phyloP scores from a whole-genome alignment of 2,888 invertebrate species.

The Hofmannophila pseudospretella region DNA sequence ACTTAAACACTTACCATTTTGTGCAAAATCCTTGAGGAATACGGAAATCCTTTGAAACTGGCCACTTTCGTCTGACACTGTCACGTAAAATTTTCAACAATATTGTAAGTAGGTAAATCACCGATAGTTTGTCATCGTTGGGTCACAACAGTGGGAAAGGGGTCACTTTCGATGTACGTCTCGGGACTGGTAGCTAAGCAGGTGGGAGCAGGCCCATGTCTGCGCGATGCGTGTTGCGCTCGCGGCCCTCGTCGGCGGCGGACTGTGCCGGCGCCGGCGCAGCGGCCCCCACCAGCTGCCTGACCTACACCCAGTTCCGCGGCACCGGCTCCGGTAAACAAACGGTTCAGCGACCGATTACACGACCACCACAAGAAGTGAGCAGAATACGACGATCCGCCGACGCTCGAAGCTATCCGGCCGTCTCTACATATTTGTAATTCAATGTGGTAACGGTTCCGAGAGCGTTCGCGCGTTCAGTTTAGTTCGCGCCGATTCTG shows the following conservation, averaged over 20 bases:
- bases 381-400: slow-evolving; percentile 39
- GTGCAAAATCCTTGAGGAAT: slow-evolving; percentile 26
- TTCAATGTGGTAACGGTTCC: slow-evolving; percentile 68
- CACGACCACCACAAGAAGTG: slow-evolving; percentile 17
- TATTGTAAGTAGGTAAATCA: slow-evolving; percentile 36
- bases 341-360: slow-evolving; percentile 76
- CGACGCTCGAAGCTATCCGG: slow-evolving; percentile 21
- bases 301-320: slow-evolving; percentile 66
- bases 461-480: slow-evolving; percentile 53
- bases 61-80: slow-evolving; percentile 56
- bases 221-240: slow-evolving; percentile 45
- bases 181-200: slow-evolving; percentile 36
- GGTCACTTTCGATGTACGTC: slow-evolving; percentile 50
- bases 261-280: slow-evolving; percentile 43
- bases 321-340: slow-evolving; percentile 67
- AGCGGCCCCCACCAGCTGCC: slow-evolving; percentile 50
- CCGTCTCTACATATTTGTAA: slow-evolving; percentile 18
- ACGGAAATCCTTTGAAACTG: slow-evolving; percentile 47
- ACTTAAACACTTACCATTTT: slow-evolving; percentile 49
- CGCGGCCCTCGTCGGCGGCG: slow-evolving; percentile 50
- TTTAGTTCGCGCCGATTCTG: slow-evolving; percentile 47
- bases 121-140: slow-evolving; percentile 52
- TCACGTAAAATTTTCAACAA: slow-evolving; percentile 36
- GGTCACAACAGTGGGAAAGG: slow-evolving; percentile 47
- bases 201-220: slow-evolving; percentile 48